Evolutionary conservation across 2,113 vertebrate genomes (phyloP).

Genomic region (Nematolebias whitei): DNA sequence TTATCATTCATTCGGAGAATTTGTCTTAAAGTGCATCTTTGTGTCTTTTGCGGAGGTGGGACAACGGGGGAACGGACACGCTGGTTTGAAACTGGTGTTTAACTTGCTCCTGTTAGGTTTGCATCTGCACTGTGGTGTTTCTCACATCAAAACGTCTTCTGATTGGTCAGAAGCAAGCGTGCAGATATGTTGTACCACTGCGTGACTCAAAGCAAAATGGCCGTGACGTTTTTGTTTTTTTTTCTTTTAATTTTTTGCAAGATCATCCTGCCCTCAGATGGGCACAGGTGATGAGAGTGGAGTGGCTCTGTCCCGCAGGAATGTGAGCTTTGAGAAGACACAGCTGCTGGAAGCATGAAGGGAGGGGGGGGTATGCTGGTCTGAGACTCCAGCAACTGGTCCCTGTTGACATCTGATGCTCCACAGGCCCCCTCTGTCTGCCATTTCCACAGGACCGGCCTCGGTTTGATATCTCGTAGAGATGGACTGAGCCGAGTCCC

Average conservation of each 20-base stretch:
- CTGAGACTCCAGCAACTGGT: constrained; percentile 75
- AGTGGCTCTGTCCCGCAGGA: constrained; percentile 73
- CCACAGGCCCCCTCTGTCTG: constrained; percentile 53
- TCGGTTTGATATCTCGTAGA: constrained; percentile 46
- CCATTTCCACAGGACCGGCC: constrained; percentile 62
- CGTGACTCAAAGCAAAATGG: not conserved
- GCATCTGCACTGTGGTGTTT: not conserved
- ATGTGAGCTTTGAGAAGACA: constrained; percentile 75
- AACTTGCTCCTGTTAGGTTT: not conserved
- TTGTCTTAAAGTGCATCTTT: no score
- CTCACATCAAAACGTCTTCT: not conserved
- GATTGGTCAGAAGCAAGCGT: not conserved
- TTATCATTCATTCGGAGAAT: no score
- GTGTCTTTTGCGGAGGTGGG: not conserved
- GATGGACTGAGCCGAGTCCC: constrained; percentile 12
- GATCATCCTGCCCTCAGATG: constrained; percentile 34
- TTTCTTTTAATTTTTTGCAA: not conserved
- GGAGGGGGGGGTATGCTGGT: constrained; percentile 15
- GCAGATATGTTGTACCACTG: not conserved
- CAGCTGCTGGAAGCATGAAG: constrained; percentile 74
- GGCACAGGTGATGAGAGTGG: constrained; percentile 74
- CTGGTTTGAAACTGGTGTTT: no score
- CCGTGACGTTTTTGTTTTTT: not conserved
- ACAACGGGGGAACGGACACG: not conserved
- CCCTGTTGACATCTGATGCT: constrained; percentile 71